A percentile compares a stretch with the other conserved stretches of the same genome.
Evolutionary conservation across 2,888 invertebrate genomes (phyloP).

Genomic region (Himalopsyche kuldschensis): DNA sequence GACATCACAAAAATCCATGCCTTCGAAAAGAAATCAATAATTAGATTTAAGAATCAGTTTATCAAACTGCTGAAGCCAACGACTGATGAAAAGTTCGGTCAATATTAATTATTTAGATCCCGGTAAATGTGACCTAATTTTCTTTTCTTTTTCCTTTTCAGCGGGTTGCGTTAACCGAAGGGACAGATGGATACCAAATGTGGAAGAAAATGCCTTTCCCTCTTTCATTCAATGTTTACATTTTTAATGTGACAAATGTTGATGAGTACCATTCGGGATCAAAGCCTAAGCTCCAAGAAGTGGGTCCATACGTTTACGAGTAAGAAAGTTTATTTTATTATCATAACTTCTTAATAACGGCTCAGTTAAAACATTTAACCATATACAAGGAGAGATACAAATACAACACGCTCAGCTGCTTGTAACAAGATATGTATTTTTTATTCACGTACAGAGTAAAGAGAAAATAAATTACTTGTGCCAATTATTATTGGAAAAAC

Average conservation of each 20-base stretch:
- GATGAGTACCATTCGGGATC: slow-evolving; percentile 58
- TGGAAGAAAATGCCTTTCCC: slow-evolving; percentile 65
- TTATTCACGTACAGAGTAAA: too few species aligned
- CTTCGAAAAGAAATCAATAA: too few species aligned
- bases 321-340: slow-evolving; percentile 45
- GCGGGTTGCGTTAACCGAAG: slow-evolving; percentile 61
- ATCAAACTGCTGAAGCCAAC: too few species aligned
- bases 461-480: background rate
- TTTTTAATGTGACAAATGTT: slow-evolving; percentile 64
- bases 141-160: slow-evolving; percentile 45
- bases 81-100: too few species aligned
- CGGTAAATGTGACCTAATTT: background rate
- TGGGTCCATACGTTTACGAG: slow-evolving; percentile 68
- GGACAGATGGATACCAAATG: slow-evolving; percentile 58
- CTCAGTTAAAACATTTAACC: background rate
- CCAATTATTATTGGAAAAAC: background rate
- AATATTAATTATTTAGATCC: background rate
- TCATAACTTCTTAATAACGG: background rate
- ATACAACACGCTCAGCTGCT: too few species aligned
- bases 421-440: too few species aligned
- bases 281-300: slow-evolving; percentile 60
- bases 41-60: too few species aligned
- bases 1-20: too few species aligned
- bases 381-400: background rate
- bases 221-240: slow-evolving; percentile 57